These are phyloP conservation scores for Urocyon cinereoargenteus DNA, from an alignment of 2,797 vertebrate species.

Conservation along the genomic window DNA sequence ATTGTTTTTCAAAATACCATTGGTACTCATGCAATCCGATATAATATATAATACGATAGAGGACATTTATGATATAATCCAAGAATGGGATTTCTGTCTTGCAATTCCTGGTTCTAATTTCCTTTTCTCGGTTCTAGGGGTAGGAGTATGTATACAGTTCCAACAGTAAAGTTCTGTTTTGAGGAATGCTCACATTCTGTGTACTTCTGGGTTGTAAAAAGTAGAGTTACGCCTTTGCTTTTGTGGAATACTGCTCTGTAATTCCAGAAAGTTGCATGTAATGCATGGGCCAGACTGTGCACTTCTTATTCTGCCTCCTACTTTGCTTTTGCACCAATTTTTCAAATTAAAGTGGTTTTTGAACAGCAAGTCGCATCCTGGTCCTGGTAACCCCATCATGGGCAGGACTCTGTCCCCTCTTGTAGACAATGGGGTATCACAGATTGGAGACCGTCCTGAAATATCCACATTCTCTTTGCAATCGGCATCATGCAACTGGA, in stretches of 20 bases:
- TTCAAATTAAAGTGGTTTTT: not conserved
- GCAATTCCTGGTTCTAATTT: not conserved
- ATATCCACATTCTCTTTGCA: not conserved
- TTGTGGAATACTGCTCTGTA: not conserved
- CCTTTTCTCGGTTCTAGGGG: not conserved
- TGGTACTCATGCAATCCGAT: too few relatives aligned
- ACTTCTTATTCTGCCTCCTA: not conserved
- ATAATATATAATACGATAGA: too few relatives aligned
- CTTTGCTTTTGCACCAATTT: not conserved
- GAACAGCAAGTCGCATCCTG: not conserved
- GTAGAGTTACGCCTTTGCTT: not conserved
- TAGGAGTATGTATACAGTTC: fast-evolving
- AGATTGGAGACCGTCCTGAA: not conserved
- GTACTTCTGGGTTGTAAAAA: not conserved
- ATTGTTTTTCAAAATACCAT: not conserved
- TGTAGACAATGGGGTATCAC: not conserved
- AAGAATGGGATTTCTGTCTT: not conserved
- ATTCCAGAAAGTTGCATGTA: not conserved
- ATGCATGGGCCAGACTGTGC: not conserved
- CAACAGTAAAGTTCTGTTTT: not conserved
- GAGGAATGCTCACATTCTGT: not conserved
- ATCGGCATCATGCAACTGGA: not conserved
- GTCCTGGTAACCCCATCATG: not conserved
- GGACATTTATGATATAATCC: not conserved
- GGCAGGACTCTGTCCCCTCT: not conserved